Percentiles rank a stretch among this genome's conserved stretches.
Conservation (phyloP, 30 jellyfish, hydroid and myxozoan species). For the Chironex yamaguchii region DNA sequence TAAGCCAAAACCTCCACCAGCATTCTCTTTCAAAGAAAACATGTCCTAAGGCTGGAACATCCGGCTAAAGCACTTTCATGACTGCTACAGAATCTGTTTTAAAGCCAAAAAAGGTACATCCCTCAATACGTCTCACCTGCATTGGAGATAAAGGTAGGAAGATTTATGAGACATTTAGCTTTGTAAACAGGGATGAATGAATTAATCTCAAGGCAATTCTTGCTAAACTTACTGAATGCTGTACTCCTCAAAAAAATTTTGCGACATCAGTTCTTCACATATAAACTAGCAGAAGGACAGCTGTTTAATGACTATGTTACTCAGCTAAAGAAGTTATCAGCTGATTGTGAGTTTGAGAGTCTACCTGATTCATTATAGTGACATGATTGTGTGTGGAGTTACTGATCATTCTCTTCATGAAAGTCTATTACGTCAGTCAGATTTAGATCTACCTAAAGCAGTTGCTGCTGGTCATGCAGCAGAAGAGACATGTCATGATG, state of each 20-base stretch:
- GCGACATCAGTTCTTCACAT: constrained; percentile 52
- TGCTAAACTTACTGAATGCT: constrained; percentile 37
- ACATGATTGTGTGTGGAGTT: constrained; percentile 52
- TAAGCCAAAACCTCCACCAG: constrained; percentile 52
- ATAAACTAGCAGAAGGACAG: constrained; percentile 49
- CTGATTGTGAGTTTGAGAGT: constrained; percentile 62
- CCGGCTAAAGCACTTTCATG: constrained; percentile 47
- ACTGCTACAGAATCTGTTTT: constrained; percentile 70
- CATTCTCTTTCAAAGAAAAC: constrained; percentile 54
- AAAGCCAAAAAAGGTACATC: constrained; percentile 41
- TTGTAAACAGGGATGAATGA: constrained; percentile 32
- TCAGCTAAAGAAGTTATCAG: constrained; percentile 15
- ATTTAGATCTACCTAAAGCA: constrained; percentile 16
- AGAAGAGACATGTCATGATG: constrained; percentile 55
- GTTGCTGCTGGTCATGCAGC: constrained; percentile 51
- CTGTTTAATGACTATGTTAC: constrained; percentile 46
- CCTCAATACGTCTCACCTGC: constrained; percentile 50
- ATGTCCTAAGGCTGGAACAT: constrained; percentile 59
- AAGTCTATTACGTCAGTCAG: constrained; percentile 27
- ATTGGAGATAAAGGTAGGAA: constrained; percentile 66
- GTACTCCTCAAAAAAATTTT: constrained; percentile 53
- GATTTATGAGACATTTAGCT: constrained; percentile 54
- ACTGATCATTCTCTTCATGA: constrained; percentile 17
- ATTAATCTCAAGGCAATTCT: constrained; percentile 39
- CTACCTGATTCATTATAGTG: constrained; percentile 27